Conservation (phyloP, 37 sponge, comb jelly and placozoan species). For the Beroe forskalii region DNA sequence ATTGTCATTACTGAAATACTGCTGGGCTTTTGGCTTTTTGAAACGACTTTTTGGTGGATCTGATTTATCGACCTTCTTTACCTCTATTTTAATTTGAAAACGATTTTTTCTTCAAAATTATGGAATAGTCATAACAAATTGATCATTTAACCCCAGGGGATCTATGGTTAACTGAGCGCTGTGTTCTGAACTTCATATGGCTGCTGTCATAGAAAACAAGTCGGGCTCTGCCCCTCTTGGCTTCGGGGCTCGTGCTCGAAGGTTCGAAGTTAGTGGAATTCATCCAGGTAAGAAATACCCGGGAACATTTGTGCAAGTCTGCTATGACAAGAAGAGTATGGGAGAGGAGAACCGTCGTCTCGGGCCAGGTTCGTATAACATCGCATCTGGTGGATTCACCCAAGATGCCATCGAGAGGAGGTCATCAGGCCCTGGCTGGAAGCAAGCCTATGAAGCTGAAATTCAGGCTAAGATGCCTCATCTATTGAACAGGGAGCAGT, state of each 20-base stretch:
- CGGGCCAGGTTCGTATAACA: constrained; percentile 87
- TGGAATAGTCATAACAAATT: too few species aligned
- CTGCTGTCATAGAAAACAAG: neutral
- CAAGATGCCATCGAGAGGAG: constrained; percentile 66
- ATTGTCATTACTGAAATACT: too few species aligned
- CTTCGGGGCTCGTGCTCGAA: constrained; percentile 57
- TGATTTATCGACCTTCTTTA: too few species aligned
- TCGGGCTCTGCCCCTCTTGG: constrained; percentile 19
- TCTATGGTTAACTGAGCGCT: too few species aligned
- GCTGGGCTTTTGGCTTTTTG: too few species aligned
- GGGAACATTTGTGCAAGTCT: constrained; percentile 91
- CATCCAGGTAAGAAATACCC: constrained; percentile 93
- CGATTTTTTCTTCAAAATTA: too few species aligned
- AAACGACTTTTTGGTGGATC: too few species aligned
- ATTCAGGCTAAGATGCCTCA: constrained; percentile 78
- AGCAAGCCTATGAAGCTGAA: constrained; percentile 71
- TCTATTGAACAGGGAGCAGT: constrained; percentile 81
- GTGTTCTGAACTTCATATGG: too few species aligned
- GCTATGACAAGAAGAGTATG: constrained; percentile 89
- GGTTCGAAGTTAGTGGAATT: constrained; percentile 91
- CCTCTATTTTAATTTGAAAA: too few species aligned
- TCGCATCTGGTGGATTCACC: constrained; percentile 78
- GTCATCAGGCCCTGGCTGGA: constrained; percentile 86
- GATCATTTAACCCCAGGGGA: too few species aligned
- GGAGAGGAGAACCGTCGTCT: constrained; percentile 76